A percentile compares a stretch with the other conserved stretches of the same genome.
Evolutionary conservation across 2,888 invertebrate species (phyloP).

Genomic region (Nasonovia ribisnigri): DNA sequence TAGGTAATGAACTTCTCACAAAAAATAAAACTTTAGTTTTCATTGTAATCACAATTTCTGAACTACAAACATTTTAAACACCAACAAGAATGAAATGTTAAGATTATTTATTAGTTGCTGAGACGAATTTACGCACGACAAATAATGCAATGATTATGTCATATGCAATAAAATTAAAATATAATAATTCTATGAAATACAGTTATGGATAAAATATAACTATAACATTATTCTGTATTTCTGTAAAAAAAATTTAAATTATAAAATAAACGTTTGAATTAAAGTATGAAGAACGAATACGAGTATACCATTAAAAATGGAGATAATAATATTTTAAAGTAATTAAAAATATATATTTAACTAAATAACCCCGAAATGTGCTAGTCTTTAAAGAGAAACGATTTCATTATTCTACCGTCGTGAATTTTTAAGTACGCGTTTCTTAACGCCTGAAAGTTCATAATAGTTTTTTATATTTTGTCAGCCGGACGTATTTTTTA

Average conservation of each 20-base stretch:
- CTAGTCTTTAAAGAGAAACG: neutral
- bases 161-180: neutral
- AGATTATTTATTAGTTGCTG: neutral
- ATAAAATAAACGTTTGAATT: neutral
- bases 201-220: no score
- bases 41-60: neutral
- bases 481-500: neutral
- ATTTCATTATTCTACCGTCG: neutral
- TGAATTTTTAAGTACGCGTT: neutral
- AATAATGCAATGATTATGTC: neutral
- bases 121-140: neutral
- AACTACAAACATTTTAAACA: neutral
- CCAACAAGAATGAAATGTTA: neutral
- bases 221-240: neutral
- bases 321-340: neutral
- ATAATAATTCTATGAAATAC: no score
- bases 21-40: neutral
- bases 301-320: neutral
- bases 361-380: neutral
- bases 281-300: neutral
- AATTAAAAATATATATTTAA: neutral
- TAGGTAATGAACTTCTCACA: neutral
- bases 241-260: neutral
- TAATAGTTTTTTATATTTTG: slow-evolving; percentile 14
- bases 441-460: neutral